Evolutionary conservation across 2,113 vertebrate species (phyloP), one percentile per base, ranked within the genome.

Genomic region (Pluvialis apricaria): DNA sequence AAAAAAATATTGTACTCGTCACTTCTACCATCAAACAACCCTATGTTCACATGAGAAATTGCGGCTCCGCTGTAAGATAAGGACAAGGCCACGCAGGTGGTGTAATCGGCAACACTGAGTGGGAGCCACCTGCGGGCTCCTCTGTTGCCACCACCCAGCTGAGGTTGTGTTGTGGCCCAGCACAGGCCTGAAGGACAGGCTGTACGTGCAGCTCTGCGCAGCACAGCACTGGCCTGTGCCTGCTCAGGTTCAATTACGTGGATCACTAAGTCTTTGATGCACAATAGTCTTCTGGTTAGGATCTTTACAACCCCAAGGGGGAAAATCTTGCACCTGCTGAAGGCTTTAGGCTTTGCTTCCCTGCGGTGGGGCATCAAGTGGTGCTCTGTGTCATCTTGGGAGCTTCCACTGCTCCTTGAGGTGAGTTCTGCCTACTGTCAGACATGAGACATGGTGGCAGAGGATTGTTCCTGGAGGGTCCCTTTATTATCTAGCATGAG

Each of bases 181-280:
- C 45, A 42, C 40, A 36, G 44, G 36, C 45, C 75, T 64, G 71
- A 68, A 86, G 58, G 28, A 81, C 58, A 84, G 55, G 58, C 44
- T 76, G 10, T 34, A 34, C 0, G 1, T 14, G 44, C 38, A 76
- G 77, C 47, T 26, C 84, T 36, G 81, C 9, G 13, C 82, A 55
- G 66, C 36, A 15, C 38, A 66, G 66, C 45, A 65, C 40, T 2
- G 5, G 9, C 45, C 45, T 40, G 3, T n/a, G 25, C 49, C 60
- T 52, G 10, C 82, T 70, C 1, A 1, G 18, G 5, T 4, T 64
- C 36, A 32, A 11, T 32, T 49, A 44, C 0, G 0, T 15, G 42
- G 34, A 40, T 75, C 10, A 5, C 44, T 36, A 51, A 51, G 34
- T 60, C 47, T 36, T 20, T 64, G 21, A 78, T 42, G 44, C n/a